Base-by-base conservation (phyloP, 2,113 vertebrate genomes). In the Tachysurus fulvidraco region DNA sequence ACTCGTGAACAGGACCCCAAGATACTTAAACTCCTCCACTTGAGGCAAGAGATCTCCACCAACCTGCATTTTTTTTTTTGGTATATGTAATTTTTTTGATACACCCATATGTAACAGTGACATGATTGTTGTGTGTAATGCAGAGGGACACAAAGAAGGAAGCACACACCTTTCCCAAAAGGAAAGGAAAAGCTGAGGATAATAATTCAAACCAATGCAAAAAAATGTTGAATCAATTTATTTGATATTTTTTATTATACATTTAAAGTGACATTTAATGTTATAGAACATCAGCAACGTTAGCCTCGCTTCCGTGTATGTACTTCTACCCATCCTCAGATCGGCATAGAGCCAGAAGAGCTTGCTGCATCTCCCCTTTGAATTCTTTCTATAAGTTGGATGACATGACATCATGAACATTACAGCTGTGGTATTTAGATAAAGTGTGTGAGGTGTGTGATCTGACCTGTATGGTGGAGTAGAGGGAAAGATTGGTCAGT, bases 401-500 rank as follows among this genome's bases (percentile, higher is more conserved):
- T 12, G 12, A 85, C 52, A 83, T 2, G 73, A 17, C 0, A n/a
- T 17, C 44, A 52, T 25, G 13, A 74, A 44, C 5, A 25, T 19
- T 17, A 2, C 0, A 36, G n/a, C 30, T 50, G 1, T 54, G 16
- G 30, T 30, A 2, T 79, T 55, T 25, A 12, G 6, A 71, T 2
- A 21, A 54, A 23, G n/a, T 41, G 30, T 55, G 7, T 13, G 46
- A 55, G n/a, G 10, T 55, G 64, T 54, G 11, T 54, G n/a, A 25
- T 76, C 84, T 55, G 62, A 91, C 91, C 91, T 90, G 86, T 23
- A 91, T 82, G 23, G 87, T 81, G 59, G 94, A 94, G 83, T 95
- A 96, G 8, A 96, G 93, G 2, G 94, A 96, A 50, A 91, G 92
- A 50, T 93, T 94, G 67, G 93, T 93, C 81, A 92, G 93, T 86